A percentile compares a stretch with the other conserved stretches of the same genome.
Conservation (phyloP, 2,888 invertebrate genomes). For the Watsonalla cultraria region DNA sequence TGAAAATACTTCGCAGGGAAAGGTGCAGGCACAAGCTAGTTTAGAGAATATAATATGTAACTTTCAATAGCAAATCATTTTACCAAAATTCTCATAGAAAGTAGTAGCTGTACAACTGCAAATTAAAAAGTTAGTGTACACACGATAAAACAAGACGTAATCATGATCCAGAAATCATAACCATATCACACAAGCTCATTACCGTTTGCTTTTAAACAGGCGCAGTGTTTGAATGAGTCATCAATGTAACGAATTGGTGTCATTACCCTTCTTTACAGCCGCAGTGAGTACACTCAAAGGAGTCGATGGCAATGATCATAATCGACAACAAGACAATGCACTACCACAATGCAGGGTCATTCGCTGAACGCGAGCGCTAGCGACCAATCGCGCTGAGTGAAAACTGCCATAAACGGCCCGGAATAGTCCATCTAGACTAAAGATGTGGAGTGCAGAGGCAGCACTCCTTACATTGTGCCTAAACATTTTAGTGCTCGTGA, state of each 20-base stretch:
- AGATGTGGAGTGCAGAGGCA: constrained; percentile 14
- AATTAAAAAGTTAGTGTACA: too few species aligned
- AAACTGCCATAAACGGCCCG: constrained; percentile 68
- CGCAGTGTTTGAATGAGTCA: background rate
- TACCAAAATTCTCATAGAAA: too few species aligned
- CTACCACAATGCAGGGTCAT: constrained; percentile 48
- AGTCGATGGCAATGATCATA: constrained; percentile 26
- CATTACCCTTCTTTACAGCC: background rate
- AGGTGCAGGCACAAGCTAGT: too few species aligned
- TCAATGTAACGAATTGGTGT: background rate
- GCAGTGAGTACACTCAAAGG: constrained; percentile 9
- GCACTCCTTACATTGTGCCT: background rate
- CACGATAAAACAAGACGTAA: too few species aligned
- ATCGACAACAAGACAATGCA: constrained; percentile 53
- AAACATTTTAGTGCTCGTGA: background rate
- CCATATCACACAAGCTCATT: too few species aligned
- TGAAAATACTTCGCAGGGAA: too few species aligned
- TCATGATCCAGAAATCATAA: too few species aligned
- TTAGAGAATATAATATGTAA: too few species aligned
- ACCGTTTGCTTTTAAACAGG: too few species aligned
- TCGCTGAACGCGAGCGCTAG: constrained; percentile 38
- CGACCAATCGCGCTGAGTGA: constrained; percentile 74
- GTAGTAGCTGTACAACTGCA: too few species aligned
- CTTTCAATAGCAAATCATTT: too few species aligned
- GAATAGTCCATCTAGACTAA: constrained; percentile 38